Conservation (phyloP, 2,888 invertebrate genomes). For the Leptothorax acervorum region DNA sequence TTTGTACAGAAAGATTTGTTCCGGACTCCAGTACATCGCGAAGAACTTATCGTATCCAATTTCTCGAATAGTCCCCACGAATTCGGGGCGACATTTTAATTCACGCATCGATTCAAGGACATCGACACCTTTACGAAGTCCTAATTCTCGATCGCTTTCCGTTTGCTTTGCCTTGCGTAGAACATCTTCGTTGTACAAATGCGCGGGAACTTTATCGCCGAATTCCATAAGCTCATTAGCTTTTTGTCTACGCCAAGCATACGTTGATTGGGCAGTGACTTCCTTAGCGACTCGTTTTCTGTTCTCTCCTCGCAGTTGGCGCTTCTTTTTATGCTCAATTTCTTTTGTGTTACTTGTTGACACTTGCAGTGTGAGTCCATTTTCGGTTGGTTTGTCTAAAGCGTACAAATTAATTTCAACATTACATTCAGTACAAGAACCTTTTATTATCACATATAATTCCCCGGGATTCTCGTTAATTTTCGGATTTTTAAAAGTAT, state of each 20-base stretch:
- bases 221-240: background rate
- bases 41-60: slow-evolving; percentile 3
- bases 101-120: background rate
- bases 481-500: background rate
- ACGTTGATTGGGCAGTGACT: background rate
- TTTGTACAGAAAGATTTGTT: background rate
- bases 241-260: slow-evolving; percentile 7
- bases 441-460: background rate
- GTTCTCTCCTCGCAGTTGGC: background rate
- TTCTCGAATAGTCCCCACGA: background rate
- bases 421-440: background rate
- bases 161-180: background rate
- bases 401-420: background rate
- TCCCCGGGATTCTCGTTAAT: background rate
- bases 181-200: slow-evolving; percentile 14
- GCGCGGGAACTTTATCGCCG: background rate
- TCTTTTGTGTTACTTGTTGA: background rate
- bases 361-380: background rate
- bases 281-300: background rate
- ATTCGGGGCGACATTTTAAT: slow-evolving; percentile 9
- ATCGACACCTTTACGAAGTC: background rate
- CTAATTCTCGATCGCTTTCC: background rate
- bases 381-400: background rate
- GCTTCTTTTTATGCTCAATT: background rate
- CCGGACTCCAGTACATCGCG: background rate